Percentiles rank a stretch among this genome's conserved stretches.
Conservation (phyloP, 2,797 vertebrate genomes). For the Oreortyx pictus region DNA sequence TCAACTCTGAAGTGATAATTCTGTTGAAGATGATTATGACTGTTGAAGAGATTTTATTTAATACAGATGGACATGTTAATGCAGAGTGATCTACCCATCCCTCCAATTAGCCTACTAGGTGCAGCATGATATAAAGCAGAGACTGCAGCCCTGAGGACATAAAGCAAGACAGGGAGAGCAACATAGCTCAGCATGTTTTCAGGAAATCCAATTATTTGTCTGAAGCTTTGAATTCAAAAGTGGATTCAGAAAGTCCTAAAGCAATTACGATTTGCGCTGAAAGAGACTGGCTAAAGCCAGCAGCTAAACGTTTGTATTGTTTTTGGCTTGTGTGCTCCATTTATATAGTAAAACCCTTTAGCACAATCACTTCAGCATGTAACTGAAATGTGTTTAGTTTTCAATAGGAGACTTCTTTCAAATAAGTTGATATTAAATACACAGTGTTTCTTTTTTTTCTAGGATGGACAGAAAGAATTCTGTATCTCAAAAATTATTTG, state of each 20-base stretch:
- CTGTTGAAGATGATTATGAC: constrained; percentile 64
- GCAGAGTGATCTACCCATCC: constrained; percentile 75
- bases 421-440: constrained; percentile 39
- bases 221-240: constrained; percentile 88
- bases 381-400: constrained; percentile 63
- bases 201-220: constrained; percentile 90
- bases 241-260: constrained; percentile 87
- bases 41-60: constrained; percentile 72
- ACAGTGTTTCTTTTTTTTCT: neutral
- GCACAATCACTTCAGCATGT: constrained; percentile 51
- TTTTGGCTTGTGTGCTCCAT: constrained; percentile 70
- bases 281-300: constrained; percentile 73
- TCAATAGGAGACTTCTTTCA: constrained; percentile 53
- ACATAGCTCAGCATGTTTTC: constrained; percentile 90
- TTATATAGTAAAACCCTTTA: constrained; percentile 63
- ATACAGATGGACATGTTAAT: constrained; percentile 78
- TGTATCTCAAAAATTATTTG: neutral
- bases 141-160: constrained; percentile 81
- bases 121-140: constrained; percentile 79
- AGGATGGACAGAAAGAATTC: neutral
- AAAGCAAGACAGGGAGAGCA: constrained; percentile 82
- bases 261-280: constrained; percentile 84
- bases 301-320: constrained; percentile 79
- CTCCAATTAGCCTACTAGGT: constrained; percentile 74
- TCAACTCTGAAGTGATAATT: constrained; percentile 72